Percentiles rank a stretch among this genome's conserved stretches.
phyloP scores from a whole-genome alignment of 1,140 invertebrate genomes.

The Tetramorium simillimum region DNA sequence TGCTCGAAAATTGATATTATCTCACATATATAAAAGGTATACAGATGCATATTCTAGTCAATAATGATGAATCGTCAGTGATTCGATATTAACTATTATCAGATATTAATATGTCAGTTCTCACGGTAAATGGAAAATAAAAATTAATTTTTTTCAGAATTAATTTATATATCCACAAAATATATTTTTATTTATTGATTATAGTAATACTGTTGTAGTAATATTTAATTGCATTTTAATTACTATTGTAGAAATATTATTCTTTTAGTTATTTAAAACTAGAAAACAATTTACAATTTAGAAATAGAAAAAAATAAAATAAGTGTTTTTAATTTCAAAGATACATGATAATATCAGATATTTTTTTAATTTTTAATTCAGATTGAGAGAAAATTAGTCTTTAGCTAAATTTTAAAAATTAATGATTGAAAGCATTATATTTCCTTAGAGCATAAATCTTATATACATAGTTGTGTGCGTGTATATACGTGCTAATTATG shows the following conservation, averaged over 20 bases:
- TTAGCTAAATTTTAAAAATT: background rate
- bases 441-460: background rate
- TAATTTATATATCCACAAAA: background rate
- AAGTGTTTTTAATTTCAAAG: background rate
- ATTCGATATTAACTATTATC: background rate
- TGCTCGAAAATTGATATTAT: conserved; percentile 10
- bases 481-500: background rate
- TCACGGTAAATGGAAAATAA: background rate
- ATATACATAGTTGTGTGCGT: background rate
- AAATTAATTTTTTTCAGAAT: background rate
- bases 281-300: background rate
- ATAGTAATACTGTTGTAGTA: background rate
- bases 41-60: background rate
- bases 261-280: background rate
- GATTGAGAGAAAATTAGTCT: background rate
- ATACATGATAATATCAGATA: background rate
- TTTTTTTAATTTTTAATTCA: background rate
- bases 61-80: background rate
- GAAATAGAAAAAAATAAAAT: background rate
- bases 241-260: background rate
- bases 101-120: background rate
- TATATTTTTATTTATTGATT: background rate
- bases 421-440: background rate
- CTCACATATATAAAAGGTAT: background rate
- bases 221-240: background rate